phyloP scores from a whole-genome alignment of 1,140 invertebrate species.

The Proales similis region DNA sequence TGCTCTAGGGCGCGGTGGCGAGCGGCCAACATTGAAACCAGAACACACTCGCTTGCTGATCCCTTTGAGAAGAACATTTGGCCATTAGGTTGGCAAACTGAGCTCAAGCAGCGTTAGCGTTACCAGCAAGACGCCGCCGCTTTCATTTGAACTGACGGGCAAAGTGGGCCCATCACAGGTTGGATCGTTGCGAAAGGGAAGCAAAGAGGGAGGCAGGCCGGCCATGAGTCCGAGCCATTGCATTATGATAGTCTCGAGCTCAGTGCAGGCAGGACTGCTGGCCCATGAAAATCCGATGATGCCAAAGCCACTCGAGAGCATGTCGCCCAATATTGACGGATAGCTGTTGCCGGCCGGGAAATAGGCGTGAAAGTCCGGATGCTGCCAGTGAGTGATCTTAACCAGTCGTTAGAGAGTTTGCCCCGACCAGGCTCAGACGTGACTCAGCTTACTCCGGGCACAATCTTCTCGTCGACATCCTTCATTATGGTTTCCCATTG shows the following conservation, averaged over 20 bases:
- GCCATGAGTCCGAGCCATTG: constrained; percentile 79
- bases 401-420: too few relatives aligned
- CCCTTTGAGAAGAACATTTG: constrained; percentile 53
- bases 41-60: constrained; percentile 80
- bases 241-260: constrained; percentile 88
- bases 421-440: too few relatives aligned
- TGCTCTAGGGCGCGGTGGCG: constrained; percentile 55
- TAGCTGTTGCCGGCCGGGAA: constrained; percentile 95
- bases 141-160: too few relatives aligned
- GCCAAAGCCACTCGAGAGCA: constrained; percentile 87
- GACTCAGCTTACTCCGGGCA: constrained; percentile 92
- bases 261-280: constrained; percentile 90
- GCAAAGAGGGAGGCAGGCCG: neutral
- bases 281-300: constrained; percentile 99
- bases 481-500: constrained; percentile 82
- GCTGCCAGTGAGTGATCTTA: constrained; percentile 75
- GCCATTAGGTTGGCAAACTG: too few relatives aligned
- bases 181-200: neutral
- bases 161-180: constrained; percentile 24
- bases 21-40: constrained; percentile 72
- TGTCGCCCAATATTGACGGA: constrained; percentile 94
- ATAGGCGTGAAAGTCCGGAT: constrained; percentile 96
- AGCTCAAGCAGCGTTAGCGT: too few relatives aligned
- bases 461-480: constrained; percentile 89
- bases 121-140: too few relatives aligned